Base-by-base conservation (phyloP, 2,113 vertebrate genomes). In the Mugil cephalus region DNA sequence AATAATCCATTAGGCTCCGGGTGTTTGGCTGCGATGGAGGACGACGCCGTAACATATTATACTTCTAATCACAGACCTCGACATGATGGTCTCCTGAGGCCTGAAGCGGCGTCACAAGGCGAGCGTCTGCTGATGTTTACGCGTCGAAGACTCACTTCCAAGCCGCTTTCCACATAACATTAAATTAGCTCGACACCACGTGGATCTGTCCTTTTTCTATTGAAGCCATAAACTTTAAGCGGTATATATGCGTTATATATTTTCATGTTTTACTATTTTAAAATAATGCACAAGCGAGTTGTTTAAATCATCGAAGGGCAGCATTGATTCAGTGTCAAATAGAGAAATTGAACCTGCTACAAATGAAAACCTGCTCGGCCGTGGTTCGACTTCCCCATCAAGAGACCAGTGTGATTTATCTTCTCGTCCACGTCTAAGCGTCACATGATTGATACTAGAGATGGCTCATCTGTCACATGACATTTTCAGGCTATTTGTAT, bases 341-440 rank as follows among this genome's bases (percentile, higher is more conserved):
- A 18, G n/a, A 39, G 30, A 69, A 40, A 63, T 55, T 24, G 13
- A 21, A 68, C 40, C 19, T 47, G 19, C 35, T 42, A 55, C 63
- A 78, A 74, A 83, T 80, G 72, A 63, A 18, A 69, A 53, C 47
- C 58, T 47, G 40, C 11, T 73, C 42, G 51, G 24, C 48, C 45
- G 2, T 34, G 13, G 18, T 40, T 76, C 34, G 11, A 48, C 61
- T 47, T 63, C 14, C 7, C 64, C 36, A 65, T 54, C 39, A 18
- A n/a, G 48, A 68, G 34, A 60, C 35, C 19, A n/a, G 24, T 52
- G 24, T 65, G 81, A 91, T 88, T 89, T 88, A 88, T 75, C 1
- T 13, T 68, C 46, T 34, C 56, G 52, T 71, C 53, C 9, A 58
- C 10, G 58, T 76, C 21, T 36, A 60, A 43, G 61, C 10, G 19